Percentiles rank a stretch among this genome's conserved stretches.
phyloP scores from a whole-genome alignment of 35 echinoderm and acorn worm genomes.

The Strongylocentrotus purpuratus region DNA sequence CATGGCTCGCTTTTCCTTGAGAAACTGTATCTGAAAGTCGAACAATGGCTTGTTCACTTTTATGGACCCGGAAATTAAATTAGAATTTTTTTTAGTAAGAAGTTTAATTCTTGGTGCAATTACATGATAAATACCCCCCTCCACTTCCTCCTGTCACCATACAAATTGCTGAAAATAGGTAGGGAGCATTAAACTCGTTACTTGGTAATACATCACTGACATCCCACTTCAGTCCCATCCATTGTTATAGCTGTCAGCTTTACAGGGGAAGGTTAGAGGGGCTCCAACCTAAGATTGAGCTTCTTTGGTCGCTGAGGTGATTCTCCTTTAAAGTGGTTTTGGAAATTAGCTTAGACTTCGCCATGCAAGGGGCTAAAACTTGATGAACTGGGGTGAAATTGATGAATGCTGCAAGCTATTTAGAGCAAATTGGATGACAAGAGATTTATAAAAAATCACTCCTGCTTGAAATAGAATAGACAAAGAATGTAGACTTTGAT shows the following conservation, averaged over 20 bases:
- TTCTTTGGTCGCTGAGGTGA: background rate
- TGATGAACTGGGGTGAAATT: conserved; percentile 8
- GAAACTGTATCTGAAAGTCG: background rate
- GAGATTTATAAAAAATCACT: background rate
- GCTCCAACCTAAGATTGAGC: background rate
- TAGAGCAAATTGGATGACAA: background rate
- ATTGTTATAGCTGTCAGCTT: background rate
- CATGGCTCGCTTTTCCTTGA: background rate
- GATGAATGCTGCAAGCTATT: background rate
- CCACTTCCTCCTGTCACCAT: background rate
- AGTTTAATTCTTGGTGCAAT: background rate
- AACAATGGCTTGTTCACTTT: background rate
- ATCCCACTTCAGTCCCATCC: background rate
- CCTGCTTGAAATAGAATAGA: background rate
- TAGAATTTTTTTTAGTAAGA: background rate
- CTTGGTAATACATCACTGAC: background rate
- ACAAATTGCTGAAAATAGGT: background rate
- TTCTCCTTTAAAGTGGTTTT: background rate
- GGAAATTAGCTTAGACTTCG: background rate
- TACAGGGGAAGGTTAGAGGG: background rate
- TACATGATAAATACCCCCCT: background rate
- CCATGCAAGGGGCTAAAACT: background rate
- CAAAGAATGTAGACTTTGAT: too few relatives aligned
- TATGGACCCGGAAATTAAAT: background rate
- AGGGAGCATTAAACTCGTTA: background rate